phyloP scores from a whole-genome alignment of 2,797 vertebrate species.

The Meriones psammophilus region DNA sequence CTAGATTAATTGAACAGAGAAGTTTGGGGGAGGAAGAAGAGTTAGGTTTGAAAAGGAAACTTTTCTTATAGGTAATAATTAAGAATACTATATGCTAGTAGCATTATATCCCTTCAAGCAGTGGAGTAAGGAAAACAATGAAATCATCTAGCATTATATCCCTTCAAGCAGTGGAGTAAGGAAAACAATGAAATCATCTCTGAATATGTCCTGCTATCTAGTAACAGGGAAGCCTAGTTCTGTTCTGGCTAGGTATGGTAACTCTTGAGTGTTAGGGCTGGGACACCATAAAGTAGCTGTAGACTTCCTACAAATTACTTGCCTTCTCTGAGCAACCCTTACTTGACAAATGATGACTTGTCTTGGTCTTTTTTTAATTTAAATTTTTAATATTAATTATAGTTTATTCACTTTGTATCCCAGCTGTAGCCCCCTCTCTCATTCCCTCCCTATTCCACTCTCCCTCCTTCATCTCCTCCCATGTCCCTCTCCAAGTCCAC shows the following conservation, averaged over 20 bases:
- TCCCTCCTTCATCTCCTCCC: too few relatives aligned
- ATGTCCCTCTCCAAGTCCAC: too few relatives aligned
- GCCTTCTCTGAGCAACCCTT: not conserved
- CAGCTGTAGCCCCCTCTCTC: too few relatives aligned
- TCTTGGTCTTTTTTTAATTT: not conserved
- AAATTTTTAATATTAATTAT: not conserved
- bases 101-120: conserved; percentile 17
- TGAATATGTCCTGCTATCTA: not conserved
- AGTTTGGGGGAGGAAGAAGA: conserved; percentile 27
- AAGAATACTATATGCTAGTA: not conserved
- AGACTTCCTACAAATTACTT: conserved; percentile 10
- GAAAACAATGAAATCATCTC: not conserved
- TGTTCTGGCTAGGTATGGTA: not conserved
- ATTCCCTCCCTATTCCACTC: too few relatives aligned
- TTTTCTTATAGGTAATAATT: conserved; percentile 35
- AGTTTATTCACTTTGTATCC: too few relatives aligned
- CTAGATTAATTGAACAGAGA: conserved; percentile 27
- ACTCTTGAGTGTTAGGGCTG: not conserved
- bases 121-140: too few relatives aligned
- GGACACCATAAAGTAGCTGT: not conserved
- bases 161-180: conserved; percentile 17
- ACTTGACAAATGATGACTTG: conserved; percentile 5
- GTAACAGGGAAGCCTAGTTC: not conserved
- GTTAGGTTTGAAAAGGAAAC: conserved; percentile 60
- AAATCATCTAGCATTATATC: not conserved